phyloP scores from a whole-genome alignment of 2,888 invertebrate genomes.

The Pediacus dermestoides region DNA sequence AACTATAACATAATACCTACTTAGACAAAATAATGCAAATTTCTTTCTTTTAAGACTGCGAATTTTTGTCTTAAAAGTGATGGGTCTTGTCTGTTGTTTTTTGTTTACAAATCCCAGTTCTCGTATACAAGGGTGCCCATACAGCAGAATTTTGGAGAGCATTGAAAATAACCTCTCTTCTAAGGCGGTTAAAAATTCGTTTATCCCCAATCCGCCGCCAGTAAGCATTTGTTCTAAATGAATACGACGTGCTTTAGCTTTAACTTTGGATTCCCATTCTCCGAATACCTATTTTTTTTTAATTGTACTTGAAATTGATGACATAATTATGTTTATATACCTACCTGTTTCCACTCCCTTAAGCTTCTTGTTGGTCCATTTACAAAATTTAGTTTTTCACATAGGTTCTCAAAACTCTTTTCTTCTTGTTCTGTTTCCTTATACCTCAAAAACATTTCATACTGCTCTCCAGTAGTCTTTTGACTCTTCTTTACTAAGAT shows the following conservation, averaged over 20 bases:
- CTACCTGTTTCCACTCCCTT: background rate
- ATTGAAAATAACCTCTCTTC: background rate
- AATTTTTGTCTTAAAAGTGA: background rate
- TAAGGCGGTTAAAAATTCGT: constrained; percentile 1
- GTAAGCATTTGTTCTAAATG: background rate
- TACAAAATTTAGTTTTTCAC: constrained; percentile 1
- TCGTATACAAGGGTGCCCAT: background rate
- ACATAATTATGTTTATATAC: too few species aligned
- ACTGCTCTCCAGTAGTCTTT: too few species aligned
- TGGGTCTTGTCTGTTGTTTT: background rate
- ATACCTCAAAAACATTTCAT: background rate
- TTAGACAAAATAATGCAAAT: too few species aligned
- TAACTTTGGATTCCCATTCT: constrained; percentile 1
- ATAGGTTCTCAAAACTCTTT: background rate
- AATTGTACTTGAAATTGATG: background rate
- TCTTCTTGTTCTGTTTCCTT: too few species aligned
- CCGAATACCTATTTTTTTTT: background rate
- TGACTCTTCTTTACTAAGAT: too few species aligned
- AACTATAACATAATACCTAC: too few species aligned
- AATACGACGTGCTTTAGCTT: background rate
- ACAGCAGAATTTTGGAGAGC: background rate
- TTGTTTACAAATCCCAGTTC: background rate
- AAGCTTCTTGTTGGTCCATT: background rate
- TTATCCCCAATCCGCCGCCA: background rate
- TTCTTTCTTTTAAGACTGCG: background rate